These are phyloP conservation scores for Pyrrhosoma nymphula DNA, from an alignment of 2,888 invertebrate species.

Conservation along the genomic window DNA sequence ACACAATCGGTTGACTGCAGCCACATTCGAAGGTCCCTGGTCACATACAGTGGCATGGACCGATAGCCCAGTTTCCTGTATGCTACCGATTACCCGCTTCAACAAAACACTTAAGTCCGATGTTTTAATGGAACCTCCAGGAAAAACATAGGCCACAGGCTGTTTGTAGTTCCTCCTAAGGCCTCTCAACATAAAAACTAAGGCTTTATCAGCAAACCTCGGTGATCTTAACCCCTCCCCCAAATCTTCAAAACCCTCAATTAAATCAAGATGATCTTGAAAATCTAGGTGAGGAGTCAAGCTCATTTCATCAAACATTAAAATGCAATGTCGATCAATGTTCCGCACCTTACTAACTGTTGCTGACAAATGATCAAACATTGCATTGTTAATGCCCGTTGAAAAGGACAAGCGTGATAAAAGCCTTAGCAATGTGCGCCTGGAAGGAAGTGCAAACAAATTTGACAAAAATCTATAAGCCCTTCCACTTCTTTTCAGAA, in stretches of 20 bases:
- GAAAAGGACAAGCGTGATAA: not conserved
- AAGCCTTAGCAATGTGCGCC: not conserved
- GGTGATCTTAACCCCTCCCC: not conserved
- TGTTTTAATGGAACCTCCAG: no score
- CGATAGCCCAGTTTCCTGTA: no score
- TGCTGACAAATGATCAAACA: not conserved
- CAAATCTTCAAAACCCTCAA: slow-evolving; percentile 29
- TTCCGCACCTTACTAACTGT: not conserved
- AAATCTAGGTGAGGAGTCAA: slow-evolving; percentile 31
- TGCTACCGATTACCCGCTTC: no score
- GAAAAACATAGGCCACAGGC: no score
- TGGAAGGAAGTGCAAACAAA: not conserved
- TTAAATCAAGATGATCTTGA: no score
- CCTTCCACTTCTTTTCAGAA: slow-evolving; percentile 42
- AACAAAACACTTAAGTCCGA: no score
- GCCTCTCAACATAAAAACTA: no score
- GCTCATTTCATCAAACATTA: slow-evolving; percentile 35
- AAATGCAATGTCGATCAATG: slow-evolving; percentile 10
- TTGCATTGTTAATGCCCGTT: slow-evolving; percentile 33
- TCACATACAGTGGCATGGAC: no score
- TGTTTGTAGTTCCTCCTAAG: no score
- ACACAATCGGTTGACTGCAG: no score
- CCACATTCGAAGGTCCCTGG: no score
- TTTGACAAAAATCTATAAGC: not conserved
- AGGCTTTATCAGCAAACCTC: not conserved